Percentiles rank a stretch among this genome's conserved stretches.
These are phyloP conservation scores for Platysternon megacephalum DNA, from an alignment of 2,113 vertebrate genomes.

Conservation along the genomic window DNA sequence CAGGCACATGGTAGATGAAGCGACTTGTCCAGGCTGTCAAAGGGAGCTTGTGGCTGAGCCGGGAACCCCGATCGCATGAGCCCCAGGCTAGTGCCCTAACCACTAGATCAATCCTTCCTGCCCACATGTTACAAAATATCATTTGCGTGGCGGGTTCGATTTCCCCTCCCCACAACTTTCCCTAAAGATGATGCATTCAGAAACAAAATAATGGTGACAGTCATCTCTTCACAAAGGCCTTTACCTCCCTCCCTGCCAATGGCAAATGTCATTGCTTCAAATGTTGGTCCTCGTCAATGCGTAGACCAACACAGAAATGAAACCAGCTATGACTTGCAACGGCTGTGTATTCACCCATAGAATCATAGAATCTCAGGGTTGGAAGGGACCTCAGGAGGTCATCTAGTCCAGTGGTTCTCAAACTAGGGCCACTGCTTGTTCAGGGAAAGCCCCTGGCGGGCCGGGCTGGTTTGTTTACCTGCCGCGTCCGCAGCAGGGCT, in stretches of 20 bases:
- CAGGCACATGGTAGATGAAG: not conserved
- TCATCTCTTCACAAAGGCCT: not conserved
- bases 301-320: not conserved
- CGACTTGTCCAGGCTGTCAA: not conserved
- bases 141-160: not conserved
- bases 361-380: no score
- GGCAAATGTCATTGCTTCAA: not conserved
- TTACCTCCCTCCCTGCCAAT: not conserved
- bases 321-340: not conserved
- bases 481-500: no score
- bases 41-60: not conserved
- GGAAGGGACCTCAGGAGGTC: no score
- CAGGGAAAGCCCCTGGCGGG: no score
- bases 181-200: not conserved
- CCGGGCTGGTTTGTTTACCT: no score
- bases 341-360: not conserved
- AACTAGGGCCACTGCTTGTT: no score
- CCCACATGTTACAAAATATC: not conserved
- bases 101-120: not conserved
- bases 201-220: not conserved
- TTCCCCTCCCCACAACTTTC: not conserved
- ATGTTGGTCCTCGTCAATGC: not conserved
- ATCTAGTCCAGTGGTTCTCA: no score
- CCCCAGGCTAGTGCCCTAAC: not conserved
- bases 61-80: no score